Conservation (phyloP, 2,113 vertebrate genomes). For the Catharus bicknelli region DNA sequence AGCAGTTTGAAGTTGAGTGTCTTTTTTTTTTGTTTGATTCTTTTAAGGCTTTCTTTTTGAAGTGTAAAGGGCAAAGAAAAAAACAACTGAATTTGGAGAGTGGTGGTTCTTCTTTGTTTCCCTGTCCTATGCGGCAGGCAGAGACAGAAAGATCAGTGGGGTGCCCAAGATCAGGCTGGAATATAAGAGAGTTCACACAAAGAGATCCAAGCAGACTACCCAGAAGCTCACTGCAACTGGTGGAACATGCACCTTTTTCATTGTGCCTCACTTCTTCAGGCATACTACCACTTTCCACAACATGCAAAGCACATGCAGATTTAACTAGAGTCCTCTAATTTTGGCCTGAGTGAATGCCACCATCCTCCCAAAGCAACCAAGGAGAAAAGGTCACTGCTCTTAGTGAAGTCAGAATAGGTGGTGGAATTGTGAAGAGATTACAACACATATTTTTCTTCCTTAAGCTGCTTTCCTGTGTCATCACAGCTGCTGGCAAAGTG, state of each 20-base stretch:
- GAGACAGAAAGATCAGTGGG: background rate
- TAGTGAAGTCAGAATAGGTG: background rate
- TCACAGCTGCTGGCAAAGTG: background rate
- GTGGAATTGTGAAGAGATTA: background rate
- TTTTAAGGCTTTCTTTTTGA: background rate
- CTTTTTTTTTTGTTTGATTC: background rate
- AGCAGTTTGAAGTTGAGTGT: background rate
- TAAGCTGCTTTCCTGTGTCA: background rate
- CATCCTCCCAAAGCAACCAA: background rate
- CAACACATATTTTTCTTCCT: background rate
- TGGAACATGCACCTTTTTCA: background rate
- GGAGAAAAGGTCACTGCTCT: background rate
- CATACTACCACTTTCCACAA: background rate
- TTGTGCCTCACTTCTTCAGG: background rate
- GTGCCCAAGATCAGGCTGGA: background rate
- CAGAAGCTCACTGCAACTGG: background rate
- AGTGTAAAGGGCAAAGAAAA: background rate
- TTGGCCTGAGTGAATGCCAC: background rate
- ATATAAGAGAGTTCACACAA: background rate
- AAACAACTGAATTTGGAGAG: background rate
- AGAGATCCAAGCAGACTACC: background rate
- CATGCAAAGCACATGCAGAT: background rate
- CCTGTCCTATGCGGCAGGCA: background rate
- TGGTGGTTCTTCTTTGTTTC: background rate
- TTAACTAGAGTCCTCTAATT: background rate